Percentiles rank a stretch among this genome's conserved stretches.
phyloP scores from a whole-genome alignment of 2,797 vertebrate species.

The Huso huso region DNA sequence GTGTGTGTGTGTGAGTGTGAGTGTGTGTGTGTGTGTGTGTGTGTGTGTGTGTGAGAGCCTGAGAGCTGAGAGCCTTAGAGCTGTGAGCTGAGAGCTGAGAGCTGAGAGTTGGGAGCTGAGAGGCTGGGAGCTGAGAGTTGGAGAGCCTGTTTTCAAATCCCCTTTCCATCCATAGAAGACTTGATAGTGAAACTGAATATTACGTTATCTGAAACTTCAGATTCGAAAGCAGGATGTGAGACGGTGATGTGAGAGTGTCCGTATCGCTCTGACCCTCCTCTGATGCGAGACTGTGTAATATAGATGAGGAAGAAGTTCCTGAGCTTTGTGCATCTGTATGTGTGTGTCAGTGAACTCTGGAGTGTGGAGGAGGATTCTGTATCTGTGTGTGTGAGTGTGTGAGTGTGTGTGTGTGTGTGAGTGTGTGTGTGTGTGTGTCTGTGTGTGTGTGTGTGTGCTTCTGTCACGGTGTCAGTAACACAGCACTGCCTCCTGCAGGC shows the following conservation, averaged over 20 bases:
- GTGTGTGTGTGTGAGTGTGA: background rate
- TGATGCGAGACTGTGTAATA: slow-evolving; percentile 7
- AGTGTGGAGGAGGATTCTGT: too few relatives aligned
- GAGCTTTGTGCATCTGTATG: slow-evolving; percentile 11
- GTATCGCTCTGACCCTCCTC: slow-evolving; percentile 7
- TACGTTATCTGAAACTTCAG: too few relatives aligned
- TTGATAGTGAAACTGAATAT: too few relatives aligned
- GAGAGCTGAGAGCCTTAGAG: too few relatives aligned
- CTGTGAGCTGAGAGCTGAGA: too few relatives aligned
- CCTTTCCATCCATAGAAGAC: too few relatives aligned
- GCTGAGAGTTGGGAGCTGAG: too few relatives aligned
- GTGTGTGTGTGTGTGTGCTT: too few relatives aligned
- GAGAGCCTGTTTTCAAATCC: too few relatives aligned
- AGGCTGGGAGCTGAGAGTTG: too few relatives aligned
- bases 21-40: background rate
- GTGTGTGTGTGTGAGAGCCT: background rate
- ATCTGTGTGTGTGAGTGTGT: slow-evolving; percentile 3
- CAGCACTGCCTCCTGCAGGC: slow-evolving; percentile 52
- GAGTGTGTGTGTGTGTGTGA: slow-evolving; percentile 4
- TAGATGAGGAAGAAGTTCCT: slow-evolving; percentile 9
- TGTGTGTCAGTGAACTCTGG: background rate
- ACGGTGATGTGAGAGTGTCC: slow-evolving; percentile 10
- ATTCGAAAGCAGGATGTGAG: slow-evolving; percentile 49
- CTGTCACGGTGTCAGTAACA: too few relatives aligned
- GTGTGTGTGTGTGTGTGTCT: slow-evolving; percentile 2